Evolutionary conservation across 2,113 vertebrate genomes (phyloP).

Genomic region (Vidua chalybeata): DNA sequence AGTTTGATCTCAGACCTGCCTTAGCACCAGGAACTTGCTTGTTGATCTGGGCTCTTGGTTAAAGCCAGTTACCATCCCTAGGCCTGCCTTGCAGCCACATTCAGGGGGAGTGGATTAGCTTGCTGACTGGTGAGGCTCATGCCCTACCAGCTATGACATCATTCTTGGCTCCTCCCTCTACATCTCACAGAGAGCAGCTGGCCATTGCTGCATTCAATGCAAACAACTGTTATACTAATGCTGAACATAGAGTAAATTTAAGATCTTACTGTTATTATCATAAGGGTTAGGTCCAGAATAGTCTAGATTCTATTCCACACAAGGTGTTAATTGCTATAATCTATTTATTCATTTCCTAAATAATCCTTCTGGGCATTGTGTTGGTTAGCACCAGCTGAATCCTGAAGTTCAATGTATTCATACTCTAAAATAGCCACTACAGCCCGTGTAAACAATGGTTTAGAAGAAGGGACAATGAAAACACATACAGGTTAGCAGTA

Average conservation of each 20-base stretch:
- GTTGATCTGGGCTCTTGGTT: not conserved
- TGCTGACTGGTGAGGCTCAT: not conserved
- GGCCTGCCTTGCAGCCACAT: not conserved
- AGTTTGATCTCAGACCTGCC: not conserved
- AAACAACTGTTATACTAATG: not conserved
- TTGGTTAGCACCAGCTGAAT: not conserved
- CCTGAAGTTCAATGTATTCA: not conserved
- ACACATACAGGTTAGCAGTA: not conserved
- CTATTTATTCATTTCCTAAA: not conserved
- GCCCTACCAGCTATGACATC: not conserved
- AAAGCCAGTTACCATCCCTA: not conserved
- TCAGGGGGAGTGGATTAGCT: rapidly evolving
- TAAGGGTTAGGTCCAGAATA: not conserved
- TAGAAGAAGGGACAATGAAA: not conserved
- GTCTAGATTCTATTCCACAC: not conserved
- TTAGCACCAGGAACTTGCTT: not conserved
- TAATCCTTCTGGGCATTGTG: not conserved
- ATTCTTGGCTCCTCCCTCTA: not conserved
- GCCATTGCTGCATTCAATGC: not conserved
- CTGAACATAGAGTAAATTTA: not conserved
- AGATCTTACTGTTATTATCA: not conserved
- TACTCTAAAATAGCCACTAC: not conserved
- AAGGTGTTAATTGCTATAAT: not conserved
- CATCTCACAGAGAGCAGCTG: not conserved
- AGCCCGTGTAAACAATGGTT: not conserved